Evolutionary conservation across 1,140 invertebrate genomes (phyloP).

Genomic region (Zaprionus africanus): DNA sequence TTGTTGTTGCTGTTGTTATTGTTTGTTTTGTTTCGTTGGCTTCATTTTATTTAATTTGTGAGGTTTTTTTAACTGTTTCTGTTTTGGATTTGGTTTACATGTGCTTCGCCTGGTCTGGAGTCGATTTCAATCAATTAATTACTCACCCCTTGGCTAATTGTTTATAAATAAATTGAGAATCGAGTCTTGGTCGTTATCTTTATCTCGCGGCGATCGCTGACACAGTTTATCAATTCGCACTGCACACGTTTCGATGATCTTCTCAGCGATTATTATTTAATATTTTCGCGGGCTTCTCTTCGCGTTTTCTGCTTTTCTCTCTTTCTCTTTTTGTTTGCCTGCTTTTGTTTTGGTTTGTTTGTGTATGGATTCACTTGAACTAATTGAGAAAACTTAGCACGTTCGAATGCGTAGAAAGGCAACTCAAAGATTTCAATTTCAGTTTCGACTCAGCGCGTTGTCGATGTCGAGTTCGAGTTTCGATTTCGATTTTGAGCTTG

Average conservation of each 20-base stretch:
- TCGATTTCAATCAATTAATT: constrained; percentile 60
- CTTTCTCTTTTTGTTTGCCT: constrained; percentile 50
- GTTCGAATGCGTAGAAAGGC: constrained; percentile 46
- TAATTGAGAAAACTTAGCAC: constrained; percentile 76
- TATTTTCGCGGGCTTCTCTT: not conserved
- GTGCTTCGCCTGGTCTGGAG: constrained; percentile 23
- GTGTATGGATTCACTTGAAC: constrained; percentile 61
- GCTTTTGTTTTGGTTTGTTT: constrained; percentile 25
- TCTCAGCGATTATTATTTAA: not conserved
- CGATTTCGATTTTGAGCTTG: constrained; percentile 30
- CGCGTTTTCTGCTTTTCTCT: constrained; percentile 8
- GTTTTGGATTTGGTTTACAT: constrained; percentile 42
- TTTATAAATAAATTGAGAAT: constrained; percentile 43
- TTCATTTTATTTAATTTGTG: constrained; percentile 67
- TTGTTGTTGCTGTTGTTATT: constrained; percentile 47
- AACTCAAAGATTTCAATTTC: constrained; percentile 29
- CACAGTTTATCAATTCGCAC: not conserved
- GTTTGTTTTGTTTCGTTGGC: constrained; percentile 60
- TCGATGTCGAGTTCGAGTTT: constrained; percentile 6
- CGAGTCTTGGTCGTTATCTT: not conserved
- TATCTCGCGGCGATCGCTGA: not conserved
- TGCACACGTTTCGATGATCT: constrained; percentile 1
- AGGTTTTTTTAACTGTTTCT: constrained; percentile 36
- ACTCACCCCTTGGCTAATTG: constrained; percentile 51
- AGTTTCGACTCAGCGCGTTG: not conserved